These are phyloP conservation scores for Drosophila burlai DNA, from an alignment of 1,140 invertebrate species.

Conservation along the genomic window DNA sequence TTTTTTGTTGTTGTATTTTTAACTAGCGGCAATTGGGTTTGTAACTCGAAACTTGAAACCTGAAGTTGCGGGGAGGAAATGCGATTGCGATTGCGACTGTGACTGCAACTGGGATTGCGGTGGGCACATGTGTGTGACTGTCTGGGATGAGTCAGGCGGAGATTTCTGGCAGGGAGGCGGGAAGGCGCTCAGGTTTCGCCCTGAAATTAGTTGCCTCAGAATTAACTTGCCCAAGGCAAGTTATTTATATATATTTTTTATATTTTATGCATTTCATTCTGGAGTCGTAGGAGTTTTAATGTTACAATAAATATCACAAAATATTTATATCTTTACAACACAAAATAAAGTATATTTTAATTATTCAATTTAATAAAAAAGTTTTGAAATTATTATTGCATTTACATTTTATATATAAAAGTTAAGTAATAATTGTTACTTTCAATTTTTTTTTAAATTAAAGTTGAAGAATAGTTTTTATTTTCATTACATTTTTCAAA, in stretches of 20 bases:
- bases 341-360: no score
- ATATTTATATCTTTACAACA: no score
- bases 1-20: slow-evolving; percentile 1
- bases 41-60: slow-evolving; percentile 51
- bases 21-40: slow-evolving; percentile 62
- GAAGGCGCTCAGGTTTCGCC: slow-evolving; percentile 12
- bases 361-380: no score
- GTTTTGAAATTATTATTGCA: no score
- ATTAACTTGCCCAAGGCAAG: background rate
- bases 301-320: no score
- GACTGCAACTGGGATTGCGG: slow-evolving; percentile 15
- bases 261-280: background rate
- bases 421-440: no score
- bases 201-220: slow-evolving; percentile 15
- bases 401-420: no score
- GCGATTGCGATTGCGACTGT: background rate
- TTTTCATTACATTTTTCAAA: no score
- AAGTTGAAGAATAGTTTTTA: no score
- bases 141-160: slow-evolving; percentile 1
- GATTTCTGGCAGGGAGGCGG: slow-evolving; percentile 1
- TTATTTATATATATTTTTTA: background rate
- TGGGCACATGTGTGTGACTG: slow-evolving; percentile 40
- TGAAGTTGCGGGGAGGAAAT: slow-evolving; percentile 20
- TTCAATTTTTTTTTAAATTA: no score
- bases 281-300: no score